phyloP scores from a whole-genome alignment of 2,888 invertebrate species.

The Polia nebulosa region DNA sequence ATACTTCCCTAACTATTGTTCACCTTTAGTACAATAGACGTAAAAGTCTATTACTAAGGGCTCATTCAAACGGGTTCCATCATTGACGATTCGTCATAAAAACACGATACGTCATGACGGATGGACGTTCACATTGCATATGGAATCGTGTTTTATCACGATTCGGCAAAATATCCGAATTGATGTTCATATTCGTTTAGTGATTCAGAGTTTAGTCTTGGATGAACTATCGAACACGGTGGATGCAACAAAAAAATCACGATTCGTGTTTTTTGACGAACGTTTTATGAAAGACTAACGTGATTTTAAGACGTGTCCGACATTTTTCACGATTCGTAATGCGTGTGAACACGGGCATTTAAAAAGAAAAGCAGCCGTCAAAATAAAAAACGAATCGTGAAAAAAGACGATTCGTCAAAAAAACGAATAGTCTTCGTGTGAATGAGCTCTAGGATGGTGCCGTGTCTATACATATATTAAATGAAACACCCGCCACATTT shows the following conservation, averaged over 20 bases:
- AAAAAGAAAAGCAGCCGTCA: background rate
- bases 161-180: background rate
- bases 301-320: background rate
- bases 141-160: background rate
- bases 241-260: background rate
- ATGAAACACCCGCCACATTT: background rate
- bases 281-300: too few species aligned
- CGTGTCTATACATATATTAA: conserved; percentile 1
- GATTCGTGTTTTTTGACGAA: background rate
- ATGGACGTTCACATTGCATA: background rate
- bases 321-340: too few species aligned
- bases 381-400: background rate
- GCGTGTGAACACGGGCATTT: background rate
- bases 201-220: background rate
- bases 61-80: background rate
- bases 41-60: conserved; percentile 23
- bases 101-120: background rate
- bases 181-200: background rate
- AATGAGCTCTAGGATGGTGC: background rate
- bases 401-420: background rate
- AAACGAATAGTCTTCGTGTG: background rate
- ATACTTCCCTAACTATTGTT: conserved; percentile 74
- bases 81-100: background rate
- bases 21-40: conserved; percentile 56
- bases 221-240: too few species aligned